phyloP scores from a whole-genome alignment of 2,888 invertebrate species.

The Eilema caniola region DNA sequence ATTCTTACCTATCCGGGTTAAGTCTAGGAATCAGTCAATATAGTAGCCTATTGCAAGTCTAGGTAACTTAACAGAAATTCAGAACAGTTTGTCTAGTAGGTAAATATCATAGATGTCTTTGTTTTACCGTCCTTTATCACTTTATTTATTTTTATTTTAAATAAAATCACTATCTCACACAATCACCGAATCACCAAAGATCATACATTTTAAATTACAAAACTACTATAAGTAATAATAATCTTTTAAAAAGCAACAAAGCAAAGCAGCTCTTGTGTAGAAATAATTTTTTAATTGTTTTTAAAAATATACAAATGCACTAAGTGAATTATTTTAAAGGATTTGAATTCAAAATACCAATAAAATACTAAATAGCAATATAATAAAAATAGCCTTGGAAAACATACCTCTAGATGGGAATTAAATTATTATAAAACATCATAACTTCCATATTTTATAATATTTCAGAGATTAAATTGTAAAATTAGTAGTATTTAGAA shows the following conservation, averaged over 20 bases:
- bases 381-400: background rate
- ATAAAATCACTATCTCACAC: background rate
- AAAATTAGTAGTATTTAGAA: background rate
- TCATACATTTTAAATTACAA: background rate
- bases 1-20: too few relatives aligned
- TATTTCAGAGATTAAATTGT: background rate
- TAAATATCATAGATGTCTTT: background rate
- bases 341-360: background rate
- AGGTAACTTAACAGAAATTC: background rate
- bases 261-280: too few relatives aligned
- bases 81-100: constrained; percentile 1
- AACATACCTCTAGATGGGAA: constrained; percentile 4
- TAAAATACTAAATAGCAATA: background rate
- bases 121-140: background rate
- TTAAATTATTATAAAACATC: background rate
- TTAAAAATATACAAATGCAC: background rate
- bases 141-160: background rate
- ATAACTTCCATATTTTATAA: background rate
- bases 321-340: background rate
- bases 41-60: too few relatives aligned
- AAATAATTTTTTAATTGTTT: background rate
- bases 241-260: background rate
- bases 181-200: background rate
- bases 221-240: background rate
- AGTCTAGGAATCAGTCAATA: too few relatives aligned